Base-by-base conservation (phyloP, 2,888 invertebrate species). In the Lepidochitona cinerea region DNA sequence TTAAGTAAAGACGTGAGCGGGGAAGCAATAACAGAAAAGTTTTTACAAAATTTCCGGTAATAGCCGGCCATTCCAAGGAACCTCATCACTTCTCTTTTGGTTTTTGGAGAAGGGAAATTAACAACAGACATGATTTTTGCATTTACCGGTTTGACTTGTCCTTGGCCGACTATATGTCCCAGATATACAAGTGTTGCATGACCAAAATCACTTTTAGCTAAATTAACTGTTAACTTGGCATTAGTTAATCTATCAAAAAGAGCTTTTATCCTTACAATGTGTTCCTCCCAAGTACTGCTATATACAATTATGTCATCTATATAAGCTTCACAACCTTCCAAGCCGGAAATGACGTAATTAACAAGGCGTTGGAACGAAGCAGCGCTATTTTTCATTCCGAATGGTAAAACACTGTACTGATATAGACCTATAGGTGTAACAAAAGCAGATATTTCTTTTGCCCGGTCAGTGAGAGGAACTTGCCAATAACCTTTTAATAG, bases 151-250 rank as follows among this genome's bases (percentile, higher is more conserved):
- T 69, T 72, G 0, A 78, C 76, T 53, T 80, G 72, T 54, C 78
- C 80, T n/a, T 72, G 72, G 26, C 77, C 79, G 33, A 80, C 76
- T n/a, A 71, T 69, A 73, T 82, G 78, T 33, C 82, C 80, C n/a
- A 79, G 65, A 52, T 73, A 79, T 35, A 71, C 78, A 14, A 79
- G 73, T 6, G 2, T 23, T 59, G 23, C 59, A 29, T 59, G 4
- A 14, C 14, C 59, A 29, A 59, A 59, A 4, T 59, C n/a, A n/a
- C n/a, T n/a, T n/a, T n/a, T n/a, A n/a, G n/a, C n/a, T n/a, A n/a
- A n/a, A n/a, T n/a, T n/a, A n/a, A n/a, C 59, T 29, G 26, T 1
- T 1, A 14, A 18, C 12, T 12, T 12, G 7, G 18, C 12, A 23
- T 54, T 49, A 12, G 18, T 37, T 3, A 75, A 14, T 23, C 59